Base-by-base conservation (phyloP, 92 coral and sea anemone genomes). In the Epizoanthus rinbou region DNA sequence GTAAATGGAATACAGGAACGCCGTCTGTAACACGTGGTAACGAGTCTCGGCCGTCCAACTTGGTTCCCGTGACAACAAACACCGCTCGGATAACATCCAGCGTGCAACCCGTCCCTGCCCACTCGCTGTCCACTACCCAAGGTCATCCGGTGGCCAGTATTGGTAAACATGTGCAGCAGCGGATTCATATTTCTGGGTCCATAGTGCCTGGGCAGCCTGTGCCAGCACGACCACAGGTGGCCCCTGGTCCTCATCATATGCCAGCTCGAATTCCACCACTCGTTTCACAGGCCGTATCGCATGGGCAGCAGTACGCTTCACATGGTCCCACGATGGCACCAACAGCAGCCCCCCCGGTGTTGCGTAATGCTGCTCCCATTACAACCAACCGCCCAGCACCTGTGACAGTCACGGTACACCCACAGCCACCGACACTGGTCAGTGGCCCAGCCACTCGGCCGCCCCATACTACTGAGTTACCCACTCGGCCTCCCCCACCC, bases 321-420 rank as follows among this genome's bases (percentile, higher is more conserved):
- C 57, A 24, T 16, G 82, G 41, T 22, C 43, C 69, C 3, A 68
- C 69, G 28, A 41, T n/a, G 11, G 8, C 69, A 58, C 81, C 59
- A 37, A 19, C 81, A 57, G 63, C 17, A 16, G 17, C 80, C 8
- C 24, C 80, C 23, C 47, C 31, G 6, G 56, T 23, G 28, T 21
- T 60, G 71, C 82, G 71, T 13, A 78, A 74, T 52, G 59, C 65
- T 22, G 59, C 75, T 43, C 50, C 84, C 35, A 84, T 88, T 18
- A 33, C 72, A 19, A 43, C 94, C 2, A 76, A 57, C 57, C 93
- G 95, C 15, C 92, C 91, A 31, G 69, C 91, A 15, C 98, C 98
- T 23, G 90, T 91, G 16, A 95, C 97, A 5, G 98, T 89, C 17
- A 93, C 98, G 5, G 98, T 95, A 15, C 94, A 91, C 79, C 98